phyloP scores from a whole-genome alignment of 2,113 vertebrate genomes.

The Brachyhypopomus occidentalis region DNA sequence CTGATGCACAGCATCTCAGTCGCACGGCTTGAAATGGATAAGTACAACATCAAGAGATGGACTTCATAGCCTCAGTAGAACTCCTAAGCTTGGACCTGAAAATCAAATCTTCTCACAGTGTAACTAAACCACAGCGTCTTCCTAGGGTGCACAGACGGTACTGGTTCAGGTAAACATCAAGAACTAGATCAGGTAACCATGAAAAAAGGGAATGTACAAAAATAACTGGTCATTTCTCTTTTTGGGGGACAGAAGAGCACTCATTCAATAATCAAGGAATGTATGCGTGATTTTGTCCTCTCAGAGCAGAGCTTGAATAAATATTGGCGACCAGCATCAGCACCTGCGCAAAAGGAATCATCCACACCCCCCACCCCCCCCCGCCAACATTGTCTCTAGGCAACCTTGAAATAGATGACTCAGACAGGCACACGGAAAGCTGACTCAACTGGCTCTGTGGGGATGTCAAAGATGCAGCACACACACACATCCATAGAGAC shows the following conservation, averaged over 20 bases:
- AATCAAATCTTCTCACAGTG: background rate
- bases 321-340: constrained; percentile 69
- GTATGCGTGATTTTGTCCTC: constrained; percentile 63
- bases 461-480: constrained; percentile 65
- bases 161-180: constrained; percentile 11
- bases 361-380: too few species aligned
- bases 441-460: constrained; percentile 76
- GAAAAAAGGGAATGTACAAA: constrained; percentile 62
- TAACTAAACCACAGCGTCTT: background rate
- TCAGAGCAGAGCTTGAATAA: constrained; percentile 74
- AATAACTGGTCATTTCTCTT: constrained; percentile 60
- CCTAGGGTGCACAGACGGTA: background rate
- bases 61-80: background rate
- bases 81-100: background rate
- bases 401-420: constrained; percentile 76
- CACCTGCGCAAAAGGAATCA: constrained; percentile 79
- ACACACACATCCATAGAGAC: constrained; percentile 41
- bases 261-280: constrained; percentile 56
- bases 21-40: too few species aligned
- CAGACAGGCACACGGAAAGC: constrained; percentile 70
- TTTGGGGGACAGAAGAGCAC: constrained; percentile 48
- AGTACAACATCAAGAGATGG: background rate
- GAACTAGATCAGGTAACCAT: constrained; percentile 29
- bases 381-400: constrained; percentile 70
- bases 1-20: too few species aligned